Percentiles rank a stretch among this genome's conserved stretches.
These are phyloP conservation scores for Littorina saxatilis DNA, from an alignment of 1,140 invertebrate genomes.

Conservation along the genomic window DNA sequence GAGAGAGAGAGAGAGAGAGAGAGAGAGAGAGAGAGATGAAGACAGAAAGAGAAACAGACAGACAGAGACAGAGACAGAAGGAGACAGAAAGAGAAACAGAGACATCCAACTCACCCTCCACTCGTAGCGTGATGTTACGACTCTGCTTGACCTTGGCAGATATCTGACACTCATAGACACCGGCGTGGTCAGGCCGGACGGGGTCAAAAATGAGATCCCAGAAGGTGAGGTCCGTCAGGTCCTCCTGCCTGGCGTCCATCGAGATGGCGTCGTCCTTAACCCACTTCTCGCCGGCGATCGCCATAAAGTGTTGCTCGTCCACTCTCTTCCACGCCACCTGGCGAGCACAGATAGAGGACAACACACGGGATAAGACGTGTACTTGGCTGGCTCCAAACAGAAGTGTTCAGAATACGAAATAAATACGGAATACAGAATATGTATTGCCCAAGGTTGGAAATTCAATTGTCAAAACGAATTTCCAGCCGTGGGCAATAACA, in stretches of 20 bases:
- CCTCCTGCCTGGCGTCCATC: slow-evolving; percentile 21
- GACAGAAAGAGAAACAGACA: too few species aligned
- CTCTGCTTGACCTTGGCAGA: slow-evolving; percentile 18
- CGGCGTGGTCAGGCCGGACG: slow-evolving; percentile 29
- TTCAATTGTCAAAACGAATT: too few species aligned
- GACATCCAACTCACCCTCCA: slow-evolving; percentile 21
- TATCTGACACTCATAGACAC: slow-evolving; percentile 36
- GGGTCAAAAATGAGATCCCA: slow-evolving; percentile 33
- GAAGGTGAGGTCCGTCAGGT: slow-evolving; percentile 34
- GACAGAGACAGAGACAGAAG: neutral
- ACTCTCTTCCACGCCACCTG: slow-evolving; percentile 36
- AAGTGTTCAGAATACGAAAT: too few species aligned
- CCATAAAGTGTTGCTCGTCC: slow-evolving; percentile 33
- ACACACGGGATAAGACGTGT: too few species aligned
- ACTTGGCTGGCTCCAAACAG: too few species aligned
- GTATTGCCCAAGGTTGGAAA: too few species aligned
- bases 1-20: slow-evolving; percentile 1
- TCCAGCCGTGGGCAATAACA: too few species aligned
- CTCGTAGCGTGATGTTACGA: slow-evolving; percentile 1
- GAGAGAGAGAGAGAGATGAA: neutral
- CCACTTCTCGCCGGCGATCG: slow-evolving; percentile 32
- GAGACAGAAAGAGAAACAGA: neutral
- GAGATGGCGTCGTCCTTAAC: slow-evolving; percentile 20
- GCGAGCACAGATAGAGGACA: too few species aligned
- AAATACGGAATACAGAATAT: too few species aligned